phyloP scores from a whole-genome alignment of 2,888 invertebrate species.

The Agrochola litura region DNA sequence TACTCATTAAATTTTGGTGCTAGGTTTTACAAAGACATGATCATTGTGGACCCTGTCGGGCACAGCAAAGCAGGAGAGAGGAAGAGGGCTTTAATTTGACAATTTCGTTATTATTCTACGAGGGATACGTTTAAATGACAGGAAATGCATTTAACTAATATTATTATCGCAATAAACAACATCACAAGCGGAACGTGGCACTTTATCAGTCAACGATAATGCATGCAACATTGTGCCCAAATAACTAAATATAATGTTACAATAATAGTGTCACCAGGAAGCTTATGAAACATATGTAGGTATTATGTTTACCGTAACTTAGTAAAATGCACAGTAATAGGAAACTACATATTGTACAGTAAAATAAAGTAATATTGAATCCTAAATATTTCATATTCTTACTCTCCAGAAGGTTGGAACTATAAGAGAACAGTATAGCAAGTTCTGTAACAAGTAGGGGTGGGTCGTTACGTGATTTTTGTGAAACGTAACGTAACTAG shows the following conservation, averaged over 20 bases:
- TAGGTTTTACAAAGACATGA: no score
- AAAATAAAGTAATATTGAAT: no score
- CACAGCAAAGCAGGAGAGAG: no score
- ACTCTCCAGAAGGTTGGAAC: background rate
- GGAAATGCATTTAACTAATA: slow-evolving; percentile 3
- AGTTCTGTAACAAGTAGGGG: no score
- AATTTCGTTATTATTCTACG: no score
- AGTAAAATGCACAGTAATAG: background rate
- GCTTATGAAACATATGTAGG: background rate
- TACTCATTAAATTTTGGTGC: no score
- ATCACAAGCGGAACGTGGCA: background rate
- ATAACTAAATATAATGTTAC: slow-evolving; percentile 22
- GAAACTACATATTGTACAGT: no score
- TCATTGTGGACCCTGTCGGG: no score
- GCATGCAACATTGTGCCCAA: slow-evolving; percentile 1
- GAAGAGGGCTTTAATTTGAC: no score
- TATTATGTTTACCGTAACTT: background rate
- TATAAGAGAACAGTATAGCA: background rate
- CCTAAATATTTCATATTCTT: background rate
- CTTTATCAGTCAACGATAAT: slow-evolving; percentile 14
- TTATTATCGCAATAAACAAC: background rate
- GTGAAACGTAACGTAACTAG: no score
- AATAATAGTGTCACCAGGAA: background rate
- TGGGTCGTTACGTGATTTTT: no score
- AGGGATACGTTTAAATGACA: background rate